Base-by-base conservation (phyloP, 2,113 vertebrate species). In the Anoplopoma fimbria region DNA sequence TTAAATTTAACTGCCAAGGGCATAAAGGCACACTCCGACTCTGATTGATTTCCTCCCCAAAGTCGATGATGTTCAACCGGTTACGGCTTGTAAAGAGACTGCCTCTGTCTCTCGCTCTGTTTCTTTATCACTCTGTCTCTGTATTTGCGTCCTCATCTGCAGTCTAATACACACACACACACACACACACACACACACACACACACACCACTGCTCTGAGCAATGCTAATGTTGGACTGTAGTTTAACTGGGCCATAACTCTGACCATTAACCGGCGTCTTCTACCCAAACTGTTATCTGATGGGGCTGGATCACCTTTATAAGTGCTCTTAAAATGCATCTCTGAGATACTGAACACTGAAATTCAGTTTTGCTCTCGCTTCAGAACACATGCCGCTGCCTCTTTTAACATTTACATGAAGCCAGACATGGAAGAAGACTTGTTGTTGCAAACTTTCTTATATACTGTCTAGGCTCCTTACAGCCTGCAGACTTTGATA, bases 31-130 rank as follows among this genome's bases (percentile, higher is more conserved):
- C 82, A 71, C 73, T 83, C 67, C 75, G 42, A 25, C 82, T 87
- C 83, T 92, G 93, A 93, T 94, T 91, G 93, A 94, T 95, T 93
- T 90, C 87, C 84, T 87, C 85, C 78, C 65, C 85, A 83, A 90
- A 89, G 84, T 90, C 58, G 31, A 79, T 73, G 63, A 81, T 86
- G 82, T 90, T 91, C 78, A 83, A 57, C 63, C 6, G 7, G 79
- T 84, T 69, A n/a, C 7, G 58, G 34, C 84, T 90, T 75, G 79
- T 85, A 69, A 87, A 61, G 63, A 83, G 65, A 64, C 69, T n/a
- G 60, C 61, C 40, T 68, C 71, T 57, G 67, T 75, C 84, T 76
- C 75, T 75, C 74, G 9, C 84, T 55, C 51, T 4, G 25, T 69
- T 81, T 63, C 79, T 79, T 82, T 87, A 72, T 82, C 80, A 17